These are phyloP conservation scores for Notothenia rossii DNA, from an alignment of 2,113 vertebrate species.

Conservation along the genomic window DNA sequence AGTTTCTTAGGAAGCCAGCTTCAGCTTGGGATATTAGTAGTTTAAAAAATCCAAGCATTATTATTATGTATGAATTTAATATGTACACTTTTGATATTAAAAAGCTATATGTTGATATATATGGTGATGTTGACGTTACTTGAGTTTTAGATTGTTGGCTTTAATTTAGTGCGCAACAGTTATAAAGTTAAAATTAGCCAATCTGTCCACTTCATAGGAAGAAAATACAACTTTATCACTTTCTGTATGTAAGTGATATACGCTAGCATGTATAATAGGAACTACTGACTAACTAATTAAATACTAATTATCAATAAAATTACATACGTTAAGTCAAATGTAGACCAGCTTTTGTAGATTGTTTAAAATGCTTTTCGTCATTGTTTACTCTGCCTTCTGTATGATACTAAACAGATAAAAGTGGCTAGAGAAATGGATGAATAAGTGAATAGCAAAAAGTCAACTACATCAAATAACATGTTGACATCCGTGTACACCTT, in stretches of 20 bases:
- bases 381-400: not conserved
- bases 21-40: not conserved
- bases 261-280: not conserved
- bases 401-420: not conserved
- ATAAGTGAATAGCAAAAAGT: not conserved
- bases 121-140: not conserved
- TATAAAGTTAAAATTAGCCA: not conserved
- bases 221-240: not conserved
- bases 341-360: no score
- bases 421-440: not conserved
- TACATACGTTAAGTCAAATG: not conserved
- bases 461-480: not conserved
- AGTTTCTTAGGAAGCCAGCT: not conserved
- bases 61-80: not conserved
- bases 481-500: not conserved
- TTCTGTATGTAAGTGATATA: not conserved
- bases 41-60: not conserved
- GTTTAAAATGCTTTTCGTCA: not conserved
- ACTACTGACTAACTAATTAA: not conserved
- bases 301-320: not conserved
- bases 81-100: not conserved
- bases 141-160: not conserved
- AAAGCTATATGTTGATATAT: not conserved
- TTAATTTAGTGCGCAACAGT: not conserved
- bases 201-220: not conserved